These are phyloP conservation scores for Triplophysa tibetana DNA, from an alignment of 2,113 vertebrate species.

Conservation along the genomic window DNA sequence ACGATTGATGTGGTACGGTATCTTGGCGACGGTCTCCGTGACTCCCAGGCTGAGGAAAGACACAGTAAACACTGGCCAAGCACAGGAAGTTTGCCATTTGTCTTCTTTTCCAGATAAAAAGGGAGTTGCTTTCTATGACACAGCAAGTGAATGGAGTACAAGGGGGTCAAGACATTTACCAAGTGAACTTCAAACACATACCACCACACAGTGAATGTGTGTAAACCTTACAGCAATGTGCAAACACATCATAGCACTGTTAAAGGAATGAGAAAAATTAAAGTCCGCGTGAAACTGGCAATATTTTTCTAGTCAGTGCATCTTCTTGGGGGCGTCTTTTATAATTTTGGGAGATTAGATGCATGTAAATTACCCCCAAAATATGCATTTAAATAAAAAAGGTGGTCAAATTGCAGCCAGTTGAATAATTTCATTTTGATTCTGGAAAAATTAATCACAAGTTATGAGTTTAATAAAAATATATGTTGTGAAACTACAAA, in stretches of 20 bases:
- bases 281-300: not conserved
- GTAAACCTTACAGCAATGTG: not conserved
- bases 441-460: too few relatives aligned
- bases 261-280: not conserved
- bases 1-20: slow-evolving; percentile 66
- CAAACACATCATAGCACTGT: not conserved
- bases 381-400: too few relatives aligned
- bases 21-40: slow-evolving; percentile 62
- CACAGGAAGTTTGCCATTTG: slow-evolving; percentile 67
- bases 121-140: slow-evolving; percentile 56
- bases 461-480: too few relatives aligned
- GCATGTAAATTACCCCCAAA: too few relatives aligned
- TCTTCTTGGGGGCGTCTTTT: too few relatives aligned
- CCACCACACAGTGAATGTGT: slow-evolving; percentile 19
- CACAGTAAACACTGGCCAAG: slow-evolving; percentile 67
- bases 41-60: slow-evolving; percentile 55
- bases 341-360: too few relatives aligned
- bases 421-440: too few relatives aligned
- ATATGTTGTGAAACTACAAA: too few relatives aligned
- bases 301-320: too few relatives aligned
- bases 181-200: slow-evolving; percentile 47
- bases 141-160: slow-evolving; percentile 45
- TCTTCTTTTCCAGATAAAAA: slow-evolving; percentile 63
- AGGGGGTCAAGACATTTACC: slow-evolving; percentile 34
- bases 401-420: too few relatives aligned